phyloP scores from a whole-genome alignment of 2,797 vertebrate species.

The Macropus fuliginosus region DNA sequence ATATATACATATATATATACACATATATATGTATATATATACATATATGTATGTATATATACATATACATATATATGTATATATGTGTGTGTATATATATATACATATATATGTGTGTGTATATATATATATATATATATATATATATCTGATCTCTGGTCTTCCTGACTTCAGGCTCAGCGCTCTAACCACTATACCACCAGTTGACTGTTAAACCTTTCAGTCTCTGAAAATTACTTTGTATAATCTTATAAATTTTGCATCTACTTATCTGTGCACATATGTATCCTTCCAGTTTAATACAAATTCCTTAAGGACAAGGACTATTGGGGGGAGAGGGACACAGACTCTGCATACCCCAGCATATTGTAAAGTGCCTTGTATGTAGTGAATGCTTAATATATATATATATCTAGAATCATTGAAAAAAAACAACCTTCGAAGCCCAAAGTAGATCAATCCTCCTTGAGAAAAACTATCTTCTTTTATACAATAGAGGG shows the following conservation, averaged over 20 bases:
- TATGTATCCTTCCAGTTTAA: not conserved
- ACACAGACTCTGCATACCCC: not conserved
- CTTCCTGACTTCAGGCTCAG: not conserved
- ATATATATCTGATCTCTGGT: not conserved
- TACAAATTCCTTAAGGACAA: not conserved
- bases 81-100: too few species aligned
- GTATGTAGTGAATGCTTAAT: not conserved
- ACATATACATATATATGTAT: too few species aligned
- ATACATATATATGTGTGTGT: too few species aligned
- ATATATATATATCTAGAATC: not conserved
- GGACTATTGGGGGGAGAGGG: not conserved
- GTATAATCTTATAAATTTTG: not conserved
- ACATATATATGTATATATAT: too few species aligned
- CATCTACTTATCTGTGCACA: not conserved
- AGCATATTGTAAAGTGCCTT: not conserved
- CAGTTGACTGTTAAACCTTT: not conserved
- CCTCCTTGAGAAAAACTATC: not conserved
- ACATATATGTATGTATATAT: too few species aligned
- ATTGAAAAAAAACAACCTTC: not conserved
- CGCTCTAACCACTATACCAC: not conserved
- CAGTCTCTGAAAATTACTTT: not conserved
- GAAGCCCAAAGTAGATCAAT: not conserved
- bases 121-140: too few species aligned
- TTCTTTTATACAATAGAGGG: not conserved
- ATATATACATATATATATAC: too few species aligned